Evolutionary conservation across 35 echinoderm and acorn worm genomes (phyloP).

Genomic region (Lytechinus pictus): DNA sequence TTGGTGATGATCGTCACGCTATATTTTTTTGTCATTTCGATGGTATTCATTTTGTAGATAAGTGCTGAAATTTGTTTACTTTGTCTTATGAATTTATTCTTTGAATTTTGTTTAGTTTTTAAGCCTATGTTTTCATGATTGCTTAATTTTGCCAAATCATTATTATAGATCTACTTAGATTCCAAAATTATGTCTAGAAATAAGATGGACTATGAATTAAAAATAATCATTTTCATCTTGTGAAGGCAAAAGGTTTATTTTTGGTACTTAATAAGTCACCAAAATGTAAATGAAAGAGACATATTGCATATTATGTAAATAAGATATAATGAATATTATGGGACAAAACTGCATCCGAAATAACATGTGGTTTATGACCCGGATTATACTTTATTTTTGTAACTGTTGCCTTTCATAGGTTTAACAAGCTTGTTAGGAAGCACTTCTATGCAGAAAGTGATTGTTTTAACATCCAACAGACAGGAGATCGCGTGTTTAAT

Average conservation of each 20-base stretch:
- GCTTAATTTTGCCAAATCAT: not conserved
- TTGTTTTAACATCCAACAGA: not conserved
- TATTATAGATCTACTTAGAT: not conserved
- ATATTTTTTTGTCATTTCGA: not conserved
- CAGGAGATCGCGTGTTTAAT: not conserved
- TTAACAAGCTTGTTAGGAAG: not conserved
- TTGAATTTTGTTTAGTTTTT: not conserved
- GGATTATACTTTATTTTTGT: not conserved
- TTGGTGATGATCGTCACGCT: not conserved
- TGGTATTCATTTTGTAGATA: conserved; percentile 20
- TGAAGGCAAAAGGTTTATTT: not conserved
- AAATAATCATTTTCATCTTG: not conserved
- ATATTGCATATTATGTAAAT: conserved; percentile 8
- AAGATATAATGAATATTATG: not conserved
- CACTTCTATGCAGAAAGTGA: not conserved
- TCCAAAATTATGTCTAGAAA: not conserved
- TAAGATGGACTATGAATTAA: not conserved
- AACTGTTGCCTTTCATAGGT: conserved; percentile 17
- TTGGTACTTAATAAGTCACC: not conserved
- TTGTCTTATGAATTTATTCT: not conserved
- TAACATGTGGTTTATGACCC: not conserved
- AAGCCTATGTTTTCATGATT: not conserved
- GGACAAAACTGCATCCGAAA: not conserved
- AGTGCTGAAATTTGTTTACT: not conserved
- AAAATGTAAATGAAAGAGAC: conserved; percentile 20